Evolutionary conservation across 2,797 vertebrate genomes (phyloP).

Genomic region (Molossus alvarezi): DNA sequence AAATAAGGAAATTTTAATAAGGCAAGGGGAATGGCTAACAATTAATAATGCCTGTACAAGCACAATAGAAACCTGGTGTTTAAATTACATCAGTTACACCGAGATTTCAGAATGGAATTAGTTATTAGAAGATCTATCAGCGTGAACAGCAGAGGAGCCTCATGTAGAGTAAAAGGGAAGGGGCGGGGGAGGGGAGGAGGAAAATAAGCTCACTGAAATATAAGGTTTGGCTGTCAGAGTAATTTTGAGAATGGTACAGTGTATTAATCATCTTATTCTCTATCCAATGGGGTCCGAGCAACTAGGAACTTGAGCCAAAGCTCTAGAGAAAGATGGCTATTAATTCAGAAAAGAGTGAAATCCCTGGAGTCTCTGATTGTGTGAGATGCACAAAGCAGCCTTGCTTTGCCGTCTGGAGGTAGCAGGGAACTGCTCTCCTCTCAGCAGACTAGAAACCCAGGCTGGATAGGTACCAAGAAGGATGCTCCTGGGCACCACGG

Average conservation of each 20-base stretch:
- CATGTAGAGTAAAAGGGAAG: neutral
- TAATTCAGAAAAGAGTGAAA: conserved; percentile 58
- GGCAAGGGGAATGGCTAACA: neutral
- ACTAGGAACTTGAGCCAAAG: conserved; percentile 43
- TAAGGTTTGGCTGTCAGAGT: neutral
- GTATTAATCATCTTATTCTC: conserved; percentile 56
- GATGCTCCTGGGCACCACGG: neutral
- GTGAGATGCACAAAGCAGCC: neutral
- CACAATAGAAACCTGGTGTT: conserved; percentile 40
- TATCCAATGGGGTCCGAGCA: neutral
- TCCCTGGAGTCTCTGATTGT: neutral
- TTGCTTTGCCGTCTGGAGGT: neutral
- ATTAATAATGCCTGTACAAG: neutral
- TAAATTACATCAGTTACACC: conserved; percentile 40
- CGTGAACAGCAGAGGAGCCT: neutral
- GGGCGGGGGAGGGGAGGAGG: neutral
- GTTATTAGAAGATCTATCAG: conserved; percentile 21
- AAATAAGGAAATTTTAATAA: conserved; percentile 52
- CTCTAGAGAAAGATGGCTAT: conserved; percentile 23
- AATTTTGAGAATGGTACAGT: conserved; percentile 34
- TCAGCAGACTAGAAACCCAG: neutral
- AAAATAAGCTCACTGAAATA: neutral
- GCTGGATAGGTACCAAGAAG: neutral
- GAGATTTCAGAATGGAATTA: neutral
- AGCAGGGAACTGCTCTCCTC: neutral